These are phyloP conservation scores for Trypoxylus dichotomus DNA, from an alignment of 1,140 invertebrate genomes.

Conservation along the genomic window DNA sequence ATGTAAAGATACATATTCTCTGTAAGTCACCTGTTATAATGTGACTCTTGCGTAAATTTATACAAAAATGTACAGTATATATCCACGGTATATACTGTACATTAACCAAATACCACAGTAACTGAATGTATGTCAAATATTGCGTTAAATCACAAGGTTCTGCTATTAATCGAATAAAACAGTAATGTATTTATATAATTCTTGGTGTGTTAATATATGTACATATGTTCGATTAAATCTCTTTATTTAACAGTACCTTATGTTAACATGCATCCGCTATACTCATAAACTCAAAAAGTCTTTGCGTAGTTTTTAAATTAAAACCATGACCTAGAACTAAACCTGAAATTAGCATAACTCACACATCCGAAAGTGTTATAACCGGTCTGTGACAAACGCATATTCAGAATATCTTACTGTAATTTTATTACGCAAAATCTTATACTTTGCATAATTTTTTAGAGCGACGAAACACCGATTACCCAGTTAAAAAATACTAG, in stretches of 20 bases:
- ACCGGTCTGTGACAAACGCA: background rate
- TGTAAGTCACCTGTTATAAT: too few relatives aligned
- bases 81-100: too few relatives aligned
- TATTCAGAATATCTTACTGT: background rate
- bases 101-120: too few relatives aligned
- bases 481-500: too few relatives aligned
- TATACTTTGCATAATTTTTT: background rate
- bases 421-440: background rate
- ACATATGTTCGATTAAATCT: background rate
- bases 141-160: too few relatives aligned
- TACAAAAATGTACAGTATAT: too few relatives aligned
- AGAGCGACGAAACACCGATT: too few relatives aligned
- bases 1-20: too few relatives aligned
- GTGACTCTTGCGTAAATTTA: too few relatives aligned
- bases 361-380: conserved; percentile 5
- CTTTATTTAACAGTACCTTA: background rate
- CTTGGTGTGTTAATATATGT: background rate
- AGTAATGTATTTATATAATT: too few relatives aligned
- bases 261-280: background rate
- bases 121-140: too few relatives aligned
- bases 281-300: background rate
- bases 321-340: background rate
- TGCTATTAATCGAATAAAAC: too few relatives aligned
- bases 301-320: background rate
- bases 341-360: background rate